Evolutionary conservation across 2,888 invertebrate genomes (phyloP), one percentile per base, ranked within the genome.

Genomic region (Ferrisia virgata): DNA sequence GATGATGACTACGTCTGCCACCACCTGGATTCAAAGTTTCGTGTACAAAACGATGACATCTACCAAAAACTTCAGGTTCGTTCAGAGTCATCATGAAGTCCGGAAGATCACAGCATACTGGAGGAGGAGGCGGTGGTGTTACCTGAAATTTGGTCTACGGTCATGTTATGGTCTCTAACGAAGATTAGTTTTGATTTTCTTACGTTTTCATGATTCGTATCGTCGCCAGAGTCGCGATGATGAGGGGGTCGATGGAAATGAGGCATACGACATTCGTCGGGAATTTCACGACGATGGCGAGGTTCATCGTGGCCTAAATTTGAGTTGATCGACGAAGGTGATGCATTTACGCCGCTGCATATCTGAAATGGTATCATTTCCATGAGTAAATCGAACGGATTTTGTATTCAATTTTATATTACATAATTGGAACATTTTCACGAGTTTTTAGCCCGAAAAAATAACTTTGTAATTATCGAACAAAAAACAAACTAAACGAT

Each of bases 181-280:
- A 25, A 36, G 13, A 33, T 33, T 28, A 22, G 6, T 2, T 33
- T 36, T 31, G n/a, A 22, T 76, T 33, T 76, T 39, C 9, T 39
- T 79, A 80, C 80, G 31, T 31, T 80, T 53, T 5, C 22, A 18
- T 33, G 4, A 25, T 6, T 25, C 9, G 64, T 28, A 8, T 72
- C 72, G n/a, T 72, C 72, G 72, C 31, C 13, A 5, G 69, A 25
- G 11, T 22, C 33, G 53, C 36, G 53, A 64, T 64, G 81, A 3
- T 31, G 81, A 33, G 47, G 53, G 64, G n/a, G 58, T 13, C 33
- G 53, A 28, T 6, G 28, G 15, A 58, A 58, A 33, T 47, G 79
- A 43, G 39, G 53, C 28, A 43, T 22, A 18, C 58, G 81, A 39
- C 81, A 81, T 39, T 81, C 81, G 64, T 81, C 81, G 4, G 81